Base-by-base conservation (phyloP, 1,140 invertebrate genomes). In the Heliconius hermathena region DNA sequence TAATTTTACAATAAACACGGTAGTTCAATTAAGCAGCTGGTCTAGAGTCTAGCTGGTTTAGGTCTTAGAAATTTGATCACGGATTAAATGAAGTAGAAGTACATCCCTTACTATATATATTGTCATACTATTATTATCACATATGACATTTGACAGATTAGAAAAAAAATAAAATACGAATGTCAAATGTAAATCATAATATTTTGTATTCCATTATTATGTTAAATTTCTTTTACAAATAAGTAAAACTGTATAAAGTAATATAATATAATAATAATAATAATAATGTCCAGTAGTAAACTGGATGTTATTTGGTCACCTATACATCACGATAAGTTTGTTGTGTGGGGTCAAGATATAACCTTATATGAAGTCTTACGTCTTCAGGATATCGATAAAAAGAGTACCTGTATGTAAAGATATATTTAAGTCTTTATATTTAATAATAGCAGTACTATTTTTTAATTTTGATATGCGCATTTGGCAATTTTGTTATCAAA, bases 311-410 rank as follows among this genome's bases (percentile, higher is more conserved):
- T 96, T 85, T 98, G 98, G 98, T 97, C 97, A 60, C 97, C 97
- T 3, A 95, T 96, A 38, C 96, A 96, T 85, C 95, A 95, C 6
- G 96, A 98, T 86, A 97, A 97, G 88, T 98, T 98, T 88, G 96
- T 98, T 75, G 97, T 97, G 49, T 98, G 98, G 97, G 97, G 97
- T 26, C 96, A 97, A 71, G 98, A 98, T 88, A 97, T 98, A 86
- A 96, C 95, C 91, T 95, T 98, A 38, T 98, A 98, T 87, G 97
- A 98, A 95, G 96, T 98, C 74, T 95, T 95, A 81, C 94, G 92
- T 76, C 86, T 96, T 33, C 96, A 96, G 89, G 96, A 96, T 81
- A 94, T 92, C 3, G 90, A 93, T 82, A 93, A 95, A 36, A 95
- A 95, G 90, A 94, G 95, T 74, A 94, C 95, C 71, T 95, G 96